phyloP scores from a whole-genome alignment of 2,113 vertebrate species.

The human (Homo sapiens) region GRCh38 chr1:100885501-100886000 shows the following conservation, averaged over 20 bases:
- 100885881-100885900: background rate
- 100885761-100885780: constrained; percentile 37
- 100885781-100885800: background rate
- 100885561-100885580: background rate
- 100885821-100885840: background rate
- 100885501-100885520: background rate
- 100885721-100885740: background rate
- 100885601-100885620: background rate
- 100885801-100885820: background rate
- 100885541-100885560: background rate
- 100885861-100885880: background rate
- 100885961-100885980: background rate
- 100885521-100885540: background rate
- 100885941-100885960: background rate
- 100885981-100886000: background rate
- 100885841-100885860: background rate
- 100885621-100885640: background rate
- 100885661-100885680: background rate
- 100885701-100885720: background rate
- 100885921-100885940: constrained; percentile 11
- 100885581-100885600: background rate
- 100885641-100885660: background rate
- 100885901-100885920: constrained; percentile 19
- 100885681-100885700: background rate
- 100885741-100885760: background rate